phyloP scores from a whole-genome alignment of 2,797 vertebrate genomes.

The Rhodeus uyekii region DNA sequence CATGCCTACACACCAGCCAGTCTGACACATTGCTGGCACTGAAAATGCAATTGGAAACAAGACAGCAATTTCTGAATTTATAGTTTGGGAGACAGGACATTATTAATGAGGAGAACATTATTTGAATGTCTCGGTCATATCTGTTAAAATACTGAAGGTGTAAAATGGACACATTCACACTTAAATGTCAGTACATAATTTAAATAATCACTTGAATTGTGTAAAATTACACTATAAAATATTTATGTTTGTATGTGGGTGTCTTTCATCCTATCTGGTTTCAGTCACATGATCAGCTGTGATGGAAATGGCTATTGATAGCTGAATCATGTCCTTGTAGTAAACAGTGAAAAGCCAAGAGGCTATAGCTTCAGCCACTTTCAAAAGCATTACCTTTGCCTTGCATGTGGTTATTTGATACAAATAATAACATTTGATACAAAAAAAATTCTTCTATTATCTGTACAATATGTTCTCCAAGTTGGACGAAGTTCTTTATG shows the following conservation, averaged over 20 bases:
- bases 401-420: neutral
- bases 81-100: neutral
- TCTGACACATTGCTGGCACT: neutral
- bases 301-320: slow-evolving; percentile 26
- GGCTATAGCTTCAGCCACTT: neutral
- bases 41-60: neutral
- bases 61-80: neutral
- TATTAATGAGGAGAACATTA: neutral
- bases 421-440: neutral
- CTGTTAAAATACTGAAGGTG: neutral
- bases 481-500: neutral
- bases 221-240: neutral
- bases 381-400: neutral
- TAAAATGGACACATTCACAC: neutral
- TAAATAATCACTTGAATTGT: neutral
- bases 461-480: neutral
- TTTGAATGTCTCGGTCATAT: neutral
- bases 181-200: neutral
- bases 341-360: neutral
- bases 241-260: neutral
- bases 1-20: neutral
- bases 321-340: neutral
- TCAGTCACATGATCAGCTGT: slow-evolving; percentile 20
- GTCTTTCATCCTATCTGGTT: neutral
- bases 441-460: neutral